Evolutionary conservation across 2,113 vertebrate genomes (phyloP).

Genomic region (Semnornis frantzii): DNA sequence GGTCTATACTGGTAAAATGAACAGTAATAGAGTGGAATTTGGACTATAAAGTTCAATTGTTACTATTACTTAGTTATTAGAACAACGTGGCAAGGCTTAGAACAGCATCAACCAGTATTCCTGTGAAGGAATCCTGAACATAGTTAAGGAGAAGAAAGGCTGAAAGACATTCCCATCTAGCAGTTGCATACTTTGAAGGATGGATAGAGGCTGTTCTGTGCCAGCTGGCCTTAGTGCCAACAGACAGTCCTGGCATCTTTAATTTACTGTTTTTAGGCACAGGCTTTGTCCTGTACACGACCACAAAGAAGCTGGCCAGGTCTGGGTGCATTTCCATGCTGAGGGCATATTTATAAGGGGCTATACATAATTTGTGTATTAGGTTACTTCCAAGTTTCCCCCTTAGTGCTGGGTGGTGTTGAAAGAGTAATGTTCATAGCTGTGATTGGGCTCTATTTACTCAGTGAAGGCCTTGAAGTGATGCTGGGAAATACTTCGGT

Average conservation of each 20-base stretch:
- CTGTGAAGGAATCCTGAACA: neutral
- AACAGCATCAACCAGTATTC: neutral
- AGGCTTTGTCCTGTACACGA: neutral
- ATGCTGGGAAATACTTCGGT: neutral
- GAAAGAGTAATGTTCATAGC: neutral
- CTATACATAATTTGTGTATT: neutral
- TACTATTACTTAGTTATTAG: neutral
- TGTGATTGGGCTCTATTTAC: neutral
- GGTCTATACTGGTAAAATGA: neutral
- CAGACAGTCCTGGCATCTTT: neutral
- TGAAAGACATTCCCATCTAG: neutral
- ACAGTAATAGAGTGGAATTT: neutral
- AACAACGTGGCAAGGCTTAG: neutral
- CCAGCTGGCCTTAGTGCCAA: conserved; percentile 1
- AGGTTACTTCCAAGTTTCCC: neutral
- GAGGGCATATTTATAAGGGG: neutral
- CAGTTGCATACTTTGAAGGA: neutral
- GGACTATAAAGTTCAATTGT: neutral
- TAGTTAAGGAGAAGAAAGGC: neutral
- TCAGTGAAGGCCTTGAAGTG: neutral
- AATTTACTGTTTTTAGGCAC: neutral
- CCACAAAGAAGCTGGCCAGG: rapidly evolving
- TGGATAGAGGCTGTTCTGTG: neutral
- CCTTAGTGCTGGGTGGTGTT: neutral
- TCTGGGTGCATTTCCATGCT: neutral